Base-by-base conservation (phyloP, 2,113 vertebrate species). In the Dascyllus trimaculatus region DNA sequence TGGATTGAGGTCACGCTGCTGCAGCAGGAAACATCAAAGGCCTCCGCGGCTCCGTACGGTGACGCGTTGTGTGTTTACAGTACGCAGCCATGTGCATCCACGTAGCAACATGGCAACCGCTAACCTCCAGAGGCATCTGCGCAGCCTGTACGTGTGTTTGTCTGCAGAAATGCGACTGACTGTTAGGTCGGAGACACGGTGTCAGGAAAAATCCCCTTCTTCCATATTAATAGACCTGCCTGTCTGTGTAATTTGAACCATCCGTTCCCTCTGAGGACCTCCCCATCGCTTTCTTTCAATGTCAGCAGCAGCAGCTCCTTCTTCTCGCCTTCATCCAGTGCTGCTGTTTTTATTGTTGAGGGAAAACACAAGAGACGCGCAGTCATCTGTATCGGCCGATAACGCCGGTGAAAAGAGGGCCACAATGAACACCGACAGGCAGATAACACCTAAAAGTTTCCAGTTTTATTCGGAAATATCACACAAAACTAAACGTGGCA, bases 1-100 rank as follows among this genome's bases (percentile, higher is more conserved):
- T 81, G 82, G 77, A 86, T 86, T 77, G 75, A 88, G 89, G 89
- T 87, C 86, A 85, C 58, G 57, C 14, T 56, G n/a, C 71, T 71
- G 82, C 75, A 68, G 75, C 79, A 77, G 71, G 60, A 35, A 60
- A 81, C 84, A 84, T 88, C 80, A 88, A 81, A 89, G 65, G 0
- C 45, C 69, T 45, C 56, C 51, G 54, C 26, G 49, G 46, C 56
- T 52, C 67, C 75, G 8, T 68, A 43, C 43, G 6, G 32, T 35
- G 68, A 35, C 0, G 49, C 9, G 58, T 49, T 45, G 43, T 46
- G 74, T 79, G 78, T 75, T 84, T 80, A 86, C 78, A 71, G 71
- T 78, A n/a, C 17, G 4, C 57, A 63, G 38, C 6, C 2, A 35
- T 53, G 43, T 56, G 48, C 21, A 48, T 68, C 62, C 11, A 48